Evolutionary conservation across 2,888 invertebrate genomes (phyloP), one percentile per base, ranked within the genome.

Genomic region (Drosophila austrosaltans): DNA sequence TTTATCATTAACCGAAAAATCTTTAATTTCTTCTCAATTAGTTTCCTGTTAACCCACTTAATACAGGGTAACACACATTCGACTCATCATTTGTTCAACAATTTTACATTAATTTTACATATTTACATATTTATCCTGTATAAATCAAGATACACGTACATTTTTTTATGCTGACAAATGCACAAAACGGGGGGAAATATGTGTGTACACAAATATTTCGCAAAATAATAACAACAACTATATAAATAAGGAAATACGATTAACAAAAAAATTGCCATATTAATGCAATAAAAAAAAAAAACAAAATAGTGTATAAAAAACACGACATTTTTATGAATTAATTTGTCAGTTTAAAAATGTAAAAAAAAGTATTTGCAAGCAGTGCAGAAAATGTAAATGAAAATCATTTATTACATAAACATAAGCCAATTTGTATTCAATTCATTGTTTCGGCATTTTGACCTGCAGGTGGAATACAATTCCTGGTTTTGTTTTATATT

Each of bases 161-260:
- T 36, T 8, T 66, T 67, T 64, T 77, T 63, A 61, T 62, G 75
- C 70, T 64, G 75, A 78, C 78, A 75, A 72, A 70, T 77, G 60
- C 65, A 67, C 22, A 72, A 68, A 68, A 59, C 20, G 28, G 28
- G 28, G 28, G 28, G 28, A 3, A 59, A 57, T 59, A 69, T 70
- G 63, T 73, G 66, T 48, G 42, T 16, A 16, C 66, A 71, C 60
- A 74, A 72, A 74, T 72, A 67, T 62, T 59, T 72, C 54, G 25
- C 39, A 72, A 64, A 64, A 65, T 54, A 64, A 63, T 44, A 54
- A 25, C 64, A 63, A 54, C 25, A 40, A 40, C 44, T 71, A 63
- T 54, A 75, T 54, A 62, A 72, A 74, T 72, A 73, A 61, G 64
- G 28, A 44, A 72, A 61, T 56, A 22, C 20, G 36, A 12, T 57